These are phyloP conservation scores for Bovichtus variegatus DNA, from an alignment of 2,797 vertebrate species.

Conservation along the genomic window DNA sequence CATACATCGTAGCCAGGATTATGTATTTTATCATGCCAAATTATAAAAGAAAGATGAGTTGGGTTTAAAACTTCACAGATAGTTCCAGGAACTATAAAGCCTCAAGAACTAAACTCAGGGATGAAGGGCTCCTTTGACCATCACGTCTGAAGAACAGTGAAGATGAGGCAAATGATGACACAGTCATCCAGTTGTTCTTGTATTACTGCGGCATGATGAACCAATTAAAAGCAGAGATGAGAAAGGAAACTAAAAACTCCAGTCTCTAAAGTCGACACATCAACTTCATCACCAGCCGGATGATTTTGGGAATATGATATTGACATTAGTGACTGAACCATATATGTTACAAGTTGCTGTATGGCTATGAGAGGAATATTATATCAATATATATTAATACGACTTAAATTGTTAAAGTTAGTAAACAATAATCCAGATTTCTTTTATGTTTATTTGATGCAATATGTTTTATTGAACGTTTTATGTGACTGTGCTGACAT, in stretches of 20 bases:
- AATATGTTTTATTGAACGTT: conserved; percentile 1
- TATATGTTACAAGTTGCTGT: not conserved
- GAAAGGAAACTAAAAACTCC: too few relatives aligned
- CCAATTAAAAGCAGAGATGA: too few relatives aligned
- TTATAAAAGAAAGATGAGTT: not conserved
- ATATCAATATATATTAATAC: too few relatives aligned
- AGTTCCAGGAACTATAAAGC: not conserved
- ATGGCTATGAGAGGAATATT: not conserved
- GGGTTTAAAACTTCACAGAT: not conserved
- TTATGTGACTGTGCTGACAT: not conserved
- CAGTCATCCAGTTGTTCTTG: not conserved
- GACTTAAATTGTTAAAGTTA: too few relatives aligned
- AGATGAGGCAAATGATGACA: too few relatives aligned
- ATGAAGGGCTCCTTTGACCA: not conserved
- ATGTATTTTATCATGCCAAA: not conserved
- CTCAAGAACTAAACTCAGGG: not conserved
- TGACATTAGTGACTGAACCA: not conserved
- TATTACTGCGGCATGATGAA: too few relatives aligned
- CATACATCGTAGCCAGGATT: not conserved
- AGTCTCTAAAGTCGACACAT: too few relatives aligned
- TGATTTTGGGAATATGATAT: not conserved
- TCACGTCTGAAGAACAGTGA: not conserved
- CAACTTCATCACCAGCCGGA: not conserved
- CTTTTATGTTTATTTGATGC: not conserved
- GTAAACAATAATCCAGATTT: too few relatives aligned